These are phyloP conservation scores for Lamproptera curius DNA, from an alignment of 2,888 invertebrate genomes.

Conservation along the genomic window DNA sequence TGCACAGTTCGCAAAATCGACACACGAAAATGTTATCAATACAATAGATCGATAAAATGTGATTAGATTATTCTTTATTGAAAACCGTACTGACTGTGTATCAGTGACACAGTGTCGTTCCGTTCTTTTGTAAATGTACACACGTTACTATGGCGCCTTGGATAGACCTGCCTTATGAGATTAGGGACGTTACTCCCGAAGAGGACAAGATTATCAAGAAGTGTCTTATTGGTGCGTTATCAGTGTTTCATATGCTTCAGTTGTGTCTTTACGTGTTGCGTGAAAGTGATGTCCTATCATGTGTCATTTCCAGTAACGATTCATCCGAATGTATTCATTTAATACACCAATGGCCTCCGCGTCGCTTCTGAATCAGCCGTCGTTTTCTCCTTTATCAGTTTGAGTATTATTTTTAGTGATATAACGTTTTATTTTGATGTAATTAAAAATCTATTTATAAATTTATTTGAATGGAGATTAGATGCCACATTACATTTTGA, in stretches of 20 bases:
- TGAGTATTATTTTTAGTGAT: too few species aligned
- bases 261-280: conserved; percentile 13
- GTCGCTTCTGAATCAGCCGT: too few species aligned
- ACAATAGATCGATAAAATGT: conserved; percentile 41
- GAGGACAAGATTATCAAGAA: conserved; percentile 62
- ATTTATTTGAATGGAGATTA: too few species aligned
- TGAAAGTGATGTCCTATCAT: background rate
- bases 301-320: too few species aligned
- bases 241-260: conserved; percentile 21
- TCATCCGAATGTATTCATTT: too few species aligned
- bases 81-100: conserved; percentile 35
- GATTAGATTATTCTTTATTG: conserved; percentile 48
- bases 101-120: conserved; percentile 29
- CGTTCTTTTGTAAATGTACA: conserved; percentile 9
- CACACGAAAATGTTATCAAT: conserved; percentile 18
- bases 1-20: conserved; percentile 1
- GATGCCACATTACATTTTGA: too few species aligned
- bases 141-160: conserved; percentile 48
- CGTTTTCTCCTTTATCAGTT: too few species aligned
- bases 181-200: conserved; percentile 49
- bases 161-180: conserved; percentile 55
- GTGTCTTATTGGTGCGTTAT: conserved; percentile 58
- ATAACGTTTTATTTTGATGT: too few species aligned
- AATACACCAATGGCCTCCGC: too few species aligned
- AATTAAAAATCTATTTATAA: too few species aligned